phyloP scores from a whole-genome alignment of 2,113 vertebrate species.

The Amblyornis subalaris region DNA sequence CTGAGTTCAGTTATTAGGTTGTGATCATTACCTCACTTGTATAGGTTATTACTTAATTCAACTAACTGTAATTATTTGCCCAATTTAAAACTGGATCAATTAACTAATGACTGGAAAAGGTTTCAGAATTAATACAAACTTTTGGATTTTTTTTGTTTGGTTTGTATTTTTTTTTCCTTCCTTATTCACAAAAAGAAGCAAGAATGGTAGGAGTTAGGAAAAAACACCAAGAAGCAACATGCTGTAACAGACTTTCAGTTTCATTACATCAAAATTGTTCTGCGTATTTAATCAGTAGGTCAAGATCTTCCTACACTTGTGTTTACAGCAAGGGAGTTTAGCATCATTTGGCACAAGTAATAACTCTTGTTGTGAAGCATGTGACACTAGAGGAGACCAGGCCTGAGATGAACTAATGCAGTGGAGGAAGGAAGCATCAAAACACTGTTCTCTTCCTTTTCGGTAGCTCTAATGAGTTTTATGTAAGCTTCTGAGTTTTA shows the following conservation, averaged over 20 bases:
- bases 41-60: neutral
- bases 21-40: neutral
- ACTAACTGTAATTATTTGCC: neutral
- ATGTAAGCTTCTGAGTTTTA: neutral
- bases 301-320: neutral
- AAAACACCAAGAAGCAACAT: neutral
- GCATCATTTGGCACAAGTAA: neutral
- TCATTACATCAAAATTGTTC: neutral
- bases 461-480: neutral
- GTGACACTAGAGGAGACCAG: neutral
- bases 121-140: neutral
- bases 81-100: neutral
- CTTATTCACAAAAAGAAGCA: neutral
- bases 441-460: neutral
- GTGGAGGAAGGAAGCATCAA: neutral
- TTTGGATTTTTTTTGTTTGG: accelerated
- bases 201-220: neutral
- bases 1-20: neutral
- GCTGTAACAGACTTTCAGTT: neutral
- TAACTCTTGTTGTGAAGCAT: neutral
- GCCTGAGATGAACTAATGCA: neutral
- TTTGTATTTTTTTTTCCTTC: neutral
- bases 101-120: neutral
- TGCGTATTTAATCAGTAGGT: neutral
- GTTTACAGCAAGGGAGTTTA: neutral